These are phyloP conservation scores for Leptinotarsa tumamoca DNA, from an alignment of 2,888 invertebrate species.

Conservation along the genomic window DNA sequence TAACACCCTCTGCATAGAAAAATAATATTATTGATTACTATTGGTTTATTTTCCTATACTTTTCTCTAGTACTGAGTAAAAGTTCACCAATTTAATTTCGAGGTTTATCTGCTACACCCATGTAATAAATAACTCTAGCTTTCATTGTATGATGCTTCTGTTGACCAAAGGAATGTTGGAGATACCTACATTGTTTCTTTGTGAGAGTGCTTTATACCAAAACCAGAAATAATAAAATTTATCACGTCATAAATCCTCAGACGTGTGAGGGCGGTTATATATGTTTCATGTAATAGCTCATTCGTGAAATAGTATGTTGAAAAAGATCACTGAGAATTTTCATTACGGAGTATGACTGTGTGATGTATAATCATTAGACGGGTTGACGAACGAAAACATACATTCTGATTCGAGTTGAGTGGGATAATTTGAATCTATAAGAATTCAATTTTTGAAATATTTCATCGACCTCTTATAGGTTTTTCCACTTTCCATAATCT, in stretches of 20 bases:
- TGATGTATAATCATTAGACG: too few species aligned
- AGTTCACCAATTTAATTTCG: constrained; percentile 24
- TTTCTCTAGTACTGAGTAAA: not conserved
- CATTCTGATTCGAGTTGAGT: too few species aligned
- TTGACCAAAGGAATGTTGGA: constrained; percentile 25
- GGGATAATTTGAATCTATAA: too few species aligned
- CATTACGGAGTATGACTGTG: constrained; percentile 24
- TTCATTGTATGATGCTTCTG: constrained; percentile 29
- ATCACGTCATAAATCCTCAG: constrained; percentile 35
- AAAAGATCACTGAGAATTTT: constrained; percentile 35
- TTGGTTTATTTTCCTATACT: not conserved
- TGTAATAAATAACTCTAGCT: constrained; percentile 22
- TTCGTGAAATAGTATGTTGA: constrained; percentile 36
- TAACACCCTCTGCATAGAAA: not conserved
- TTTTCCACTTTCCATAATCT: too few species aligned
- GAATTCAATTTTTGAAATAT: too few species aligned
- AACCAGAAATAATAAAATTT: constrained; percentile 42
- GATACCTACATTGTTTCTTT: constrained; percentile 28
- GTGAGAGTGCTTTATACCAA: constrained; percentile 28
- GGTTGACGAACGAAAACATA: too few species aligned
- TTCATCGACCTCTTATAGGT: too few species aligned
- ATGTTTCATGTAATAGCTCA: constrained; percentile 36
- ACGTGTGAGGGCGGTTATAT: constrained; percentile 35
- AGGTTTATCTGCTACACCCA: constrained; percentile 28
- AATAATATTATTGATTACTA: not conserved